These are phyloP conservation scores for Patella caerulea DNA, from an alignment of 2,888 invertebrate genomes.

Conservation along the genomic window DNA sequence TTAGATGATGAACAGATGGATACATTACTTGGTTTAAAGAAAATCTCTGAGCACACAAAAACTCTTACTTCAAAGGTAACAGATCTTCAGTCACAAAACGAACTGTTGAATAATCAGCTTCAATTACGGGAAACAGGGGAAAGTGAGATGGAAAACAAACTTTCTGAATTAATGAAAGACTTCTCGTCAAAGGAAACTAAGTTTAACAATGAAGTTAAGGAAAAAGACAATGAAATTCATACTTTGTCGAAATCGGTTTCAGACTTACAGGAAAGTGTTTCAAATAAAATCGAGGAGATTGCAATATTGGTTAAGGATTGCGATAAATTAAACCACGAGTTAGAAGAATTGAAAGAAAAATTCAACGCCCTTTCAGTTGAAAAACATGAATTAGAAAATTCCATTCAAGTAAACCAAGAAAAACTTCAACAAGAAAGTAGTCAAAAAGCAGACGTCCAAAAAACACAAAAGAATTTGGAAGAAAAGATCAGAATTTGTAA, in stretches of 20 bases:
- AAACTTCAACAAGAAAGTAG: not conserved
- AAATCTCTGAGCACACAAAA: constrained; percentile 26
- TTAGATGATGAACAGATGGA: constrained; percentile 32
- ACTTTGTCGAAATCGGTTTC: not conserved
- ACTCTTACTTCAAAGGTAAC: constrained; percentile 18
- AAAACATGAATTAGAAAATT: not conserved
- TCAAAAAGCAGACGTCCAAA: not conserved
- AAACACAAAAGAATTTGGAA: constrained; percentile 15
- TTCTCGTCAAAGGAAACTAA: constrained; percentile 18
- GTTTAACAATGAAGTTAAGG: constrained; percentile 20
- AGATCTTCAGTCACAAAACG: constrained; percentile 23
- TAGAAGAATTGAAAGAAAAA: not conserved
- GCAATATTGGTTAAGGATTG: constrained; percentile 12
- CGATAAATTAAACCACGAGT: not conserved
- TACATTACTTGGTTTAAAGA: constrained; percentile 21
- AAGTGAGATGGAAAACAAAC: constrained; percentile 18
- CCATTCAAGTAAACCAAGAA: not conserved
- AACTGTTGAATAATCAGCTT: constrained; percentile 26
- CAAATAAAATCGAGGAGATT: constrained; percentile 24
- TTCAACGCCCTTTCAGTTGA: not conserved
- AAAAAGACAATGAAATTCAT: constrained; percentile 20
- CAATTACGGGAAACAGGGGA: constrained; percentile 23
- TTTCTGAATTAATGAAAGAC: constrained; percentile 5
- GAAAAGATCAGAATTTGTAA: constrained; percentile 13
- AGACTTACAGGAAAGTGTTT: constrained; percentile 21